These are phyloP conservation scores for Lydus trimaculatus DNA, from an alignment of 2,888 invertebrate genomes.

Conservation along the genomic window DNA sequence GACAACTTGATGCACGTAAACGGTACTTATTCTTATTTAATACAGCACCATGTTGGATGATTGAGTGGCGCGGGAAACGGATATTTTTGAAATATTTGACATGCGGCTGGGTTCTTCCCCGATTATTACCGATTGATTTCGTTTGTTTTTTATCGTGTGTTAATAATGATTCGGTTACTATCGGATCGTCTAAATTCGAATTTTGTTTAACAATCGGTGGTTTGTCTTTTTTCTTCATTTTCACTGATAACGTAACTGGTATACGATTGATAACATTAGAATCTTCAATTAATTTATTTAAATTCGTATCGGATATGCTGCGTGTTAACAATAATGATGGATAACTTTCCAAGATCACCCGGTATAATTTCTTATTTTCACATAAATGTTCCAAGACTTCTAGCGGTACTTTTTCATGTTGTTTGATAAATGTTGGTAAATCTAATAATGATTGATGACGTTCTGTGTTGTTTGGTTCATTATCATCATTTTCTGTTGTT, in stretches of 20 bases:
- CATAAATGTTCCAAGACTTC: slow-evolving; percentile 70
- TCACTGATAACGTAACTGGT: slow-evolving; percentile 71
- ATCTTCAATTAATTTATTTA: slow-evolving; percentile 57
- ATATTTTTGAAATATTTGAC: slow-evolving; percentile 77
- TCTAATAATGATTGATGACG: slow-evolving; percentile 73
- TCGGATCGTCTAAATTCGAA: slow-evolving; percentile 4
- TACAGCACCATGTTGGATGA: slow-evolving; percentile 87
- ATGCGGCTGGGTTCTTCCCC: slow-evolving; percentile 51
- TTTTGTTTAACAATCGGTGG: no score
- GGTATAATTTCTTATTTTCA: slow-evolving; percentile 71
- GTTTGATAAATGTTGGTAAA: slow-evolving; percentile 76
- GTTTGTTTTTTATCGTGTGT: slow-evolving; percentile 23
- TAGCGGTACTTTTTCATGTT: slow-evolving; percentile 72
- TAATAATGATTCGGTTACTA: slow-evolving; percentile 38
- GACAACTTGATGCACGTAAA: slow-evolving; percentile 87
- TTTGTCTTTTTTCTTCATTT: slow-evolving; percentile 60
- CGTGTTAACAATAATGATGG: slow-evolving; percentile 71
- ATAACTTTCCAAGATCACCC: slow-evolving; percentile 76
- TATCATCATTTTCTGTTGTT: slow-evolving; percentile 63
- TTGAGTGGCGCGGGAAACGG: slow-evolving; percentile 78
- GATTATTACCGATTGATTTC: slow-evolving; percentile 18
- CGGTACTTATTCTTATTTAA: slow-evolving; percentile 83
- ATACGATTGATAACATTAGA: slow-evolving; percentile 53
- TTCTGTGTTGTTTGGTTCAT: slow-evolving; percentile 60
- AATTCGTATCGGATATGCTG: slow-evolving; percentile 70